A percentile compares a stretch with the other conserved stretches of the same genome.
These are phyloP conservation scores for Lagocephalus sceleratus DNA, from an alignment of 2,797 vertebrate species.

Conservation along the genomic window DNA sequence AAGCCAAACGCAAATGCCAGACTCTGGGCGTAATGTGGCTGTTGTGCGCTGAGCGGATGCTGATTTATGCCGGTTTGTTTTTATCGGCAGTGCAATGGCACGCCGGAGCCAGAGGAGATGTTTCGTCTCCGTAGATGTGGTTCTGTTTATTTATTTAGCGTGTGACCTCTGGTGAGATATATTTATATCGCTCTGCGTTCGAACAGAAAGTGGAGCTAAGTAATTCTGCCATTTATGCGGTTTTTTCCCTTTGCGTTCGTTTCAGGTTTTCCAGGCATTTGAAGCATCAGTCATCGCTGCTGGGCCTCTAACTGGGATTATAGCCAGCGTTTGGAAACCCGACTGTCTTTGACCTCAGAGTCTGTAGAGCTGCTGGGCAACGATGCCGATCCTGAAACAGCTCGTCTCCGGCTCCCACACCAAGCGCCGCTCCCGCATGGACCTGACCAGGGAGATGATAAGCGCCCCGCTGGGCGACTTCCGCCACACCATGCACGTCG, in stretches of 20 bases:
- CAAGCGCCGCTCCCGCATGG: constrained; percentile 89
- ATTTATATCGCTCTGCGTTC: neutral
- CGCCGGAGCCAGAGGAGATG: neutral
- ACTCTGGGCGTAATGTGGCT: neutral
- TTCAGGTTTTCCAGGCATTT: constrained; percentile 41
- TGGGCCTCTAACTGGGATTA: constrained; percentile 5
- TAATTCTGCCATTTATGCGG: constrained; percentile 10
- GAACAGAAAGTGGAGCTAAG: neutral
- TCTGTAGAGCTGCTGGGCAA: constrained; percentile 1
- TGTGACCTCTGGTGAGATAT: neutral
- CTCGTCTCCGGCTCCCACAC: constrained; percentile 88
- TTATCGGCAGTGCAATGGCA: neutral
- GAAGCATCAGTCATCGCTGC: constrained; percentile 11
- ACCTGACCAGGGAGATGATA: constrained; percentile 98
- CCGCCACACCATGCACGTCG: constrained; percentile 98
- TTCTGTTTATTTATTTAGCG: neutral
- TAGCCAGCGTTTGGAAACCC: constrained; percentile 6
- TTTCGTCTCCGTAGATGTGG: neutral
- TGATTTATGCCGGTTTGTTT: constrained; percentile 9
- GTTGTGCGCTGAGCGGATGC: neutral
- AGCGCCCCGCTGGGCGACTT: constrained; percentile 95
- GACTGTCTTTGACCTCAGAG: constrained; percentile 9
- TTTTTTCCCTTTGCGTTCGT: constrained; percentile 6
- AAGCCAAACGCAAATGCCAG: constrained; percentile 2
- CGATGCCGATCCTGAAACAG: constrained; percentile 96